Percentiles rank a stretch among this genome's conserved stretches.
Evolutionary conservation across 2,797 vertebrate species (phyloP).

Genomic region (Zenarchopterus dispar): DNA sequence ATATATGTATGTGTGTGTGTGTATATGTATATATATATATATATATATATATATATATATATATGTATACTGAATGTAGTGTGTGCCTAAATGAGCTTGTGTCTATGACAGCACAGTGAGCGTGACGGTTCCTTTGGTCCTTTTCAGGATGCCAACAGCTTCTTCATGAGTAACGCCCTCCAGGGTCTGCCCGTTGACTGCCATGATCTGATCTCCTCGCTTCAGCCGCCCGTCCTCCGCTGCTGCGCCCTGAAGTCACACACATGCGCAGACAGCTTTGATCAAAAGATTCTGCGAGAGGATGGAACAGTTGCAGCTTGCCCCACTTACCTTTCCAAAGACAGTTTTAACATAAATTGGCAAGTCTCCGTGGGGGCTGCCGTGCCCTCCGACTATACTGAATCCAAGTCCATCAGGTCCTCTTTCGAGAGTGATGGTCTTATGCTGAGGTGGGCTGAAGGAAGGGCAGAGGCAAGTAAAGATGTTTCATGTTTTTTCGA

Average conservation of each 20-base stretch:
- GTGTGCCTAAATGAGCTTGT: neutral
- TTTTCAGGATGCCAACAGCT: slow-evolving; percentile 94
- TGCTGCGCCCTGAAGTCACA: slow-evolving; percentile 88
- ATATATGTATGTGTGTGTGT: too few relatives aligned
- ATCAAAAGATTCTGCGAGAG: neutral
- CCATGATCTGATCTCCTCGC: slow-evolving; percentile 96
- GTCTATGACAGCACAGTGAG: slow-evolving; percentile 92
- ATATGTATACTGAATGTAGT: neutral
- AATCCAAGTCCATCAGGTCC: slow-evolving; percentile 97
- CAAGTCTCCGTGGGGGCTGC: slow-evolving; percentile 96
- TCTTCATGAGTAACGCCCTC: slow-evolving; percentile 97
- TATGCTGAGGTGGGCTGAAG: slow-evolving; percentile 93
- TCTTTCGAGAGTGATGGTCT: slow-evolving; percentile 90
- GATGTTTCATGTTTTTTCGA: too few relatives aligned
- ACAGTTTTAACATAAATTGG: slow-evolving; percentile 98
- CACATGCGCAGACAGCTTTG: neutral
- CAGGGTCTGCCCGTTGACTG: slow-evolving; percentile 93
- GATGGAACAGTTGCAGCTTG: neutral
- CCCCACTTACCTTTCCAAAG: slow-evolving; percentile 89
- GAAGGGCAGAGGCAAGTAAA: slow-evolving; percentile 7
- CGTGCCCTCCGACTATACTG: slow-evolving; percentile 96
- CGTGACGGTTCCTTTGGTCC: slow-evolving; percentile 94
- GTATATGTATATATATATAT: too few relatives aligned
- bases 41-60: too few relatives aligned
- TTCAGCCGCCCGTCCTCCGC: slow-evolving; percentile 95